phyloP scores from a whole-genome alignment of 1,140 invertebrate genomes.

The Episyrphus balteatus region DNA sequence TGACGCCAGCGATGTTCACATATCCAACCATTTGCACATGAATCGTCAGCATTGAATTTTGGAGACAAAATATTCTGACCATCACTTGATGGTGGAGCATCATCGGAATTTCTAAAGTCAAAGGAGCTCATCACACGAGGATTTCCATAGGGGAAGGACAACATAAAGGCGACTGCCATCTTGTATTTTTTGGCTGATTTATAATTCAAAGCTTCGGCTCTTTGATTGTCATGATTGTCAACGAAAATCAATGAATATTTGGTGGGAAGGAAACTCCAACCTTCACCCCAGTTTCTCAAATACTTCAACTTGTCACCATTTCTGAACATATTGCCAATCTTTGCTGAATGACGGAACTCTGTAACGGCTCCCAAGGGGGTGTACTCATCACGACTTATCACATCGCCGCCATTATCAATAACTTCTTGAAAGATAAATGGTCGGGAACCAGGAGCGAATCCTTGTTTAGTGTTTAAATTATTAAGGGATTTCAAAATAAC shows the following conservation, averaged over 20 bases:
- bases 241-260: slow-evolving; percentile 43
- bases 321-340: slow-evolving; percentile 46
- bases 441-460: slow-evolving; percentile 43
- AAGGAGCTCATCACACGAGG: slow-evolving; percentile 68
- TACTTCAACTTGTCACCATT: slow-evolving; percentile 42
- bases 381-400: slow-evolving; percentile 45
- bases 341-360: slow-evolving; percentile 56
- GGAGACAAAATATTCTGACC: slow-evolving; percentile 39
- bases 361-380: slow-evolving; percentile 55
- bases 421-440: slow-evolving; percentile 75
- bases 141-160: slow-evolving; percentile 65
- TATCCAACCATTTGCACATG: slow-evolving; percentile 59
- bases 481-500: slow-evolving; percentile 36
- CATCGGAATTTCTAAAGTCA: slow-evolving; percentile 39
- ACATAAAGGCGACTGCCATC: slow-evolving; percentile 67
- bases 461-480: slow-evolving; percentile 47
- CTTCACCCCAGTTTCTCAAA: slow-evolving; percentile 43
- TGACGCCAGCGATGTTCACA: slow-evolving; percentile 86
- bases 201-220: slow-evolving; percentile 49
- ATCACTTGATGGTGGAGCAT: slow-evolving; percentile 40
- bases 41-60: slow-evolving; percentile 39
- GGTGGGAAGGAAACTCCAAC: slow-evolving; percentile 39
- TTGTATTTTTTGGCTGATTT: slow-evolving; percentile 53
- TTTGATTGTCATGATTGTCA: slow-evolving; percentile 61
- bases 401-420: slow-evolving; percentile 52